Base-by-base conservation (phyloP, 2,888 invertebrate species). In the Drosophila monieri region DNA sequence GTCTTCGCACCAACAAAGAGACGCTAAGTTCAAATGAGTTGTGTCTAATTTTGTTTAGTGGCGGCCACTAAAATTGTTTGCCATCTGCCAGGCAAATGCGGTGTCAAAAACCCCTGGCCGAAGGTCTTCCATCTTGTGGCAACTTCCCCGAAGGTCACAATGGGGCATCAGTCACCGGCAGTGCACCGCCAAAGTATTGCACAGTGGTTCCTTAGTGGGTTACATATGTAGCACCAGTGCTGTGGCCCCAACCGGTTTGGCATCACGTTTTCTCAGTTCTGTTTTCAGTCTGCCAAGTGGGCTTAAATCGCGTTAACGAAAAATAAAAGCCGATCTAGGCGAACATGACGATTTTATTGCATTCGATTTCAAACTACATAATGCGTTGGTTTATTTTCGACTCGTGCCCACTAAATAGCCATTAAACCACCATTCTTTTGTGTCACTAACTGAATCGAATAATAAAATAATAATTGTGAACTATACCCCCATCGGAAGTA, bases 31-130 rank as follows among this genome's bases (percentile, higher is more conserved):
- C 51, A 74, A 85, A 76, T 77, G 70, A 71, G 69, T 66, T 76
- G 72, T 80, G 65, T 73, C 78, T 64, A 85, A 80, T 80, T 70
- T 77, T 41, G 68, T 76, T 84, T 81, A 73, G 73, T 76, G 68
- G 53, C 56, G 68, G 62, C 23, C 72, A 76, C 74, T 80, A 76
- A 85, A 79, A 57, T 53, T 85, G 70, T 85, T 81, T 85, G 67
- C 85, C 54, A 74, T 54, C 53, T 58, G 59, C 30, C 66, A 21
- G 61, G 52, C 46, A 23, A 23, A 15, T 15, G 39, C 6, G 60
- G 68, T 84, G 80, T 78, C 78, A 84, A 75, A 73, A 73, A 60
- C 39, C 55, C 14, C 18, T n/a, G 23, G 18, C 37, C 46, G 46
- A 64, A 69, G 56, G 51, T 61, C 52, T 65, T 37, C 56, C 51